Conservation (phyloP, 1,140 invertebrate genomes). For the Drosophila takahashii region DNA sequence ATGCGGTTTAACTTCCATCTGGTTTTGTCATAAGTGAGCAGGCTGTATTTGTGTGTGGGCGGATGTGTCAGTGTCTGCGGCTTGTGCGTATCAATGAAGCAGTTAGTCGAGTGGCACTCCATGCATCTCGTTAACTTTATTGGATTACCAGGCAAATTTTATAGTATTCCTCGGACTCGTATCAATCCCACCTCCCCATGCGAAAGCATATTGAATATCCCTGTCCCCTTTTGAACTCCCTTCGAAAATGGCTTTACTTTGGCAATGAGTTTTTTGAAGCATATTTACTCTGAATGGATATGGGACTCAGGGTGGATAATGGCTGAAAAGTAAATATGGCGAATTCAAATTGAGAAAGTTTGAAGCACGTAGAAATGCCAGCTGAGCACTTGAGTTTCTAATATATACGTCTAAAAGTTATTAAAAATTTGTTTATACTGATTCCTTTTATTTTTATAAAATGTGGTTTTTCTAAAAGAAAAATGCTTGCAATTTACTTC, state of each 20-base stretch:
- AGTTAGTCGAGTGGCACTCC: constrained; percentile 68
- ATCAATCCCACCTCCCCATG: background rate
- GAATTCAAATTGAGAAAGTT: constrained; percentile 29
- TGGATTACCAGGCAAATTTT: constrained; percentile 77
- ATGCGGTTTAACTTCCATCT: constrained; percentile 76
- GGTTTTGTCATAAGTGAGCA: constrained; percentile 59
- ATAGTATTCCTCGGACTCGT: constrained; percentile 48
- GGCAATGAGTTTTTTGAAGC: constrained; percentile 27
- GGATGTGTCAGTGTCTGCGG: constrained; percentile 17
- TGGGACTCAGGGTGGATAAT: constrained; percentile 16
- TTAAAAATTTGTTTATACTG: background rate
- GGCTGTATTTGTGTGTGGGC: constrained; percentile 13
- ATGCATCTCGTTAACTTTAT: constrained; percentile 65
- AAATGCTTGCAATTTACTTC: background rate
- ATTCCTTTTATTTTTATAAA: no score
- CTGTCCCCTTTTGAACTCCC: constrained; percentile 8
- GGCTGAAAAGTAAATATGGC: constrained; percentile 20
- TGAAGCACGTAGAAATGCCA: constrained; percentile 15
- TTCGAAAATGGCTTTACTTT: constrained; percentile 49
- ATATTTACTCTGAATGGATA: constrained; percentile 47
- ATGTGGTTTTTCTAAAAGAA: background rate
- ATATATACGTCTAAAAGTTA: background rate
- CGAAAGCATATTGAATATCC: constrained; percentile 57
- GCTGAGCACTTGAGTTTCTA: background rate
- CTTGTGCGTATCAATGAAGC: constrained; percentile 71